phyloP scores from a whole-genome alignment of 23 tunicate genomes.

The Trididemnum clinides region DNA sequence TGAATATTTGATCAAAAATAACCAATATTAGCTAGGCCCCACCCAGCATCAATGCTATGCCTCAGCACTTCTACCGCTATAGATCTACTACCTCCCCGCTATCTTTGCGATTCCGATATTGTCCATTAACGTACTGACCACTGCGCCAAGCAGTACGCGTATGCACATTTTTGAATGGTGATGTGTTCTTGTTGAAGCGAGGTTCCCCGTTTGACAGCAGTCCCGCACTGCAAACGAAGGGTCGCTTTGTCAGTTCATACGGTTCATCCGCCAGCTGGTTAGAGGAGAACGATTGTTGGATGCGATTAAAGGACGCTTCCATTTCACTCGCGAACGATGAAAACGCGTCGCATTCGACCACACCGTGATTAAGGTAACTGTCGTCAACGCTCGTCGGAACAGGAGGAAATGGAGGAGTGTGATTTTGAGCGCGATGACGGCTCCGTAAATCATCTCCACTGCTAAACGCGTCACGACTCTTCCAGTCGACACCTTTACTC shows the following conservation, averaged over 20 bases:
- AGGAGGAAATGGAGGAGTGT: slow-evolving; percentile 46
- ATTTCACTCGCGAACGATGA: slow-evolving; percentile 57
- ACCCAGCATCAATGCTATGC: no score
- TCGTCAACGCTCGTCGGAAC: slow-evolving; percentile 75
- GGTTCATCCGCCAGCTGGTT: slow-evolving; percentile 2
- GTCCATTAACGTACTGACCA: not conserved
- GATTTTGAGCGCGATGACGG: not conserved
- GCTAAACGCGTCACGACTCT: not conserved
- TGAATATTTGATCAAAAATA: no score
- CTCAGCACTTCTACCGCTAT: no score
- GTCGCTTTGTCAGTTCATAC: not conserved
- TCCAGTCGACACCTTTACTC: not conserved
- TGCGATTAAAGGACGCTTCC: slow-evolving; percentile 64
- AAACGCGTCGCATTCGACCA: slow-evolving; percentile 36
- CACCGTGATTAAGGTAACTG: slow-evolving; percentile 16
- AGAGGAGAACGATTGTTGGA: slow-evolving; percentile 33
- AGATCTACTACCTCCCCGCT: not conserved
- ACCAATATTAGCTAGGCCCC: no score
- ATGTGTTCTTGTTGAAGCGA: not conserved
- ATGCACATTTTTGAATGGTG: not conserved
- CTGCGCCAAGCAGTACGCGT: not conserved
- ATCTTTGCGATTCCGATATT: not conserved
- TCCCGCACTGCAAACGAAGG: slow-evolving; percentile 22
- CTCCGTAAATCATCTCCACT: not conserved
- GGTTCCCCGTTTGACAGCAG: slow-evolving; percentile 35